Evolutionary conservation across 1,140 invertebrate species (phyloP), one percentile per base, ranked within the genome.

Genomic region (Aradophagus sp.): DNA sequence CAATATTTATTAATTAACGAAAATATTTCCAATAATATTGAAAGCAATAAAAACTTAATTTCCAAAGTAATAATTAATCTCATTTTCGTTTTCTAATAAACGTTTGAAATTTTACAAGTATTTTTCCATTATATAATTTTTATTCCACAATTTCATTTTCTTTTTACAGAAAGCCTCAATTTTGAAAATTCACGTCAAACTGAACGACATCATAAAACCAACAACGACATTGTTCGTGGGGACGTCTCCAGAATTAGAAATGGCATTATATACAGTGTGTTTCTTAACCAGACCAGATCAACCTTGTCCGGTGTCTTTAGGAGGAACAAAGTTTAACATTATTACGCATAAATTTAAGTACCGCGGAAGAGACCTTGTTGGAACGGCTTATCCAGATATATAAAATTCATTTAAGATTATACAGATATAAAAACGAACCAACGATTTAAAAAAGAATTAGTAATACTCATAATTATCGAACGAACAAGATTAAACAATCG

Each of bases 181-280:
- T n/a, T 26, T 95, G 7, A 95, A 95, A 80, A 79, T 92, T 11
- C 91, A 92, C 52, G 92, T 94, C 63, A 89, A 87, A 26, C 93
- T 93, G 85, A 89, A 91, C 77, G 89, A 89, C 0, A 82, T 90
- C 1, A 87, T 91, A 48, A 97, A 97, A 80, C 91, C 92, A 0
- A 90, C 93, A 0, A 91, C 91, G 15, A 89, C 90, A 1, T 88
- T 97, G 84, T 96, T 97, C 75, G 88, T 97, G 58, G 96, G 96
- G 14, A 96, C 94, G 2, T 96, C 94, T 56, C 96, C 96, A 0
- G 96, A 97, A 86, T 88, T 97, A 69, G 96, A 98, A 86, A 90
- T 98, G 82, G 93, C 95, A 11, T 84, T 96, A 0, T 97, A 97
- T 78, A 95, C 95, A 0, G 88, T 95, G 5, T 97, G 95, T 74